Base-by-base conservation (phyloP, 30 jellyfish, hydroid and myxozoan species). In the Cassiopea andromeda region DNA sequence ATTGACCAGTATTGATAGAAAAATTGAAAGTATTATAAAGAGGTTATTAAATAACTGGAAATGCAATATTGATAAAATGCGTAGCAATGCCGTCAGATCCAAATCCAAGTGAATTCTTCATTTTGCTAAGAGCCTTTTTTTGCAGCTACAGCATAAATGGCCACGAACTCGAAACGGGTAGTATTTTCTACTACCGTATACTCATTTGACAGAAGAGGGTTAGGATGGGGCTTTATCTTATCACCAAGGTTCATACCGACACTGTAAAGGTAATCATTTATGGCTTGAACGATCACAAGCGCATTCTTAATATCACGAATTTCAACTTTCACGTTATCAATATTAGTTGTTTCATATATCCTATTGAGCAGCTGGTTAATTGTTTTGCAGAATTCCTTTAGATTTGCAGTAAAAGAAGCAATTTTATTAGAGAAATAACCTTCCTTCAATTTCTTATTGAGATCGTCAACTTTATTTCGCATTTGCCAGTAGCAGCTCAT, bases 131-230 rank as follows among this genome's bases (percentile, higher is more conserved):
- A 18, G 50, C 1, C 87, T 46, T 78, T 80, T 66, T 27, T 27
- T 7, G 78, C 89, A 80, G 10, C 19, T 58, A 66, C 78, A 80
- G 81, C 77, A 66, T 80, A 80, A 58, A 80, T 80, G 87, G 76
- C 38, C 38, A 27, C 0, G 38, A 61, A 75, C 85, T 46, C 70
- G 70, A 75, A 43, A 8, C 46, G 9, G 85, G 69, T 75, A 1
- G 70, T 75, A 45, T 75, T 75, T 7, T 75, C 85, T 44, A 44
- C 0, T 7, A 75, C 0, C 0, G 70, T 48, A 44, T 80, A 80
- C 68, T 80, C 81, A 60, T 60, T 54, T 1, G 89, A 80, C 78
- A 80, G 89, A 44, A 80, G 89, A 3, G 81, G 89, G 79, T 80
- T 80, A 66, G 78, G 66, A 1, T 80, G 89, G 80, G 77, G 89